A percentile compares a stretch with the other conserved stretches of the same genome.
These are phyloP conservation scores for Choristoneura fumiferana DNA, from an alignment of 1,140 invertebrate species.

Conservation along the genomic window DNA sequence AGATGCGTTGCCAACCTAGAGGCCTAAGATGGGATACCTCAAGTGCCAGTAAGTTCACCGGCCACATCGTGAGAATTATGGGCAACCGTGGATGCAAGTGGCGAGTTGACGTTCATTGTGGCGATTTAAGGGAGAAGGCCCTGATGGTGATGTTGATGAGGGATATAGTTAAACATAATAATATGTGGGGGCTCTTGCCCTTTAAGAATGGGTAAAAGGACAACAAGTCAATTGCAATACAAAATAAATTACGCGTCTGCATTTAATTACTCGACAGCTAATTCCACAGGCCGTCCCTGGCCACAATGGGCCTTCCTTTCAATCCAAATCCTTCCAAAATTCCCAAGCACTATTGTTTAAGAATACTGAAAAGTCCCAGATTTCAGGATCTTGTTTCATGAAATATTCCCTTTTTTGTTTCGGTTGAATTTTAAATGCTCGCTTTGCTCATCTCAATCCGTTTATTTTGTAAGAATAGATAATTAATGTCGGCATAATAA, in stretches of 20 bases:
- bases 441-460: background rate
- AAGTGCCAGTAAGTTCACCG: too few species aligned
- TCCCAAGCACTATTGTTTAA: constrained; percentile 12
- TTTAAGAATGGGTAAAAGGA: too few species aligned
- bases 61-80: too few species aligned
- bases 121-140: too few species aligned
- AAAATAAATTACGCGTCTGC: background rate
- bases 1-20: too few species aligned
- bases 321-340: background rate
- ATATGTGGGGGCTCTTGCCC: too few species aligned
- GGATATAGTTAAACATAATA: too few species aligned
- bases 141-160: too few species aligned
- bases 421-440: background rate
- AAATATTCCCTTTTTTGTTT: constrained; percentile 14
- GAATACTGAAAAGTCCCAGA: background rate
- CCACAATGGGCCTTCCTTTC: background rate
- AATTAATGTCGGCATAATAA: constrained; percentile 5
- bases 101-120: too few species aligned
- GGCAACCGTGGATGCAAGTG: too few species aligned
- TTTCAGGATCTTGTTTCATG: background rate
- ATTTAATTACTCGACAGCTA: background rate
- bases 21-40: too few species aligned
- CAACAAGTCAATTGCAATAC: too few species aligned
- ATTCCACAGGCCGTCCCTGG: background rate
- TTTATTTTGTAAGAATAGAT: constrained; percentile 5